Percentiles rank a stretch among this genome's conserved stretches.
These are phyloP conservation scores for Axis porcinus DNA, from an alignment of 2,113 vertebrate genomes.

Conservation along the genomic window DNA sequence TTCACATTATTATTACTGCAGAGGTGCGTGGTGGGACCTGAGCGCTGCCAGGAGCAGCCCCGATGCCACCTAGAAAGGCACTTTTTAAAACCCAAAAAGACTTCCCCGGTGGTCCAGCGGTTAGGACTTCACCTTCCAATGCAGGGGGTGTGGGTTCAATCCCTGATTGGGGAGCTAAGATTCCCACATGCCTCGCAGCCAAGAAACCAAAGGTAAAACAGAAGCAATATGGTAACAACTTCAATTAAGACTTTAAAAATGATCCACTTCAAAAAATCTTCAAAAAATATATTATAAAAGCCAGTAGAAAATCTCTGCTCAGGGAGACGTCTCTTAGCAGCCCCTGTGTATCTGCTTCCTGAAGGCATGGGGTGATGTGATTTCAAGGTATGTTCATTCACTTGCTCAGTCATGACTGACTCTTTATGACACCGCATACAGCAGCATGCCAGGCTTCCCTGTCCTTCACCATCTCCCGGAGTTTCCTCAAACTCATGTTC, in stretches of 20 bases:
- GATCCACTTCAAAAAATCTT: background rate
- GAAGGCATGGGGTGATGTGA: background rate
- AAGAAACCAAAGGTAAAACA: background rate
- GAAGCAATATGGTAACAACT: background rate
- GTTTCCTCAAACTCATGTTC: background rate
- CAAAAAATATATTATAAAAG: background rate
- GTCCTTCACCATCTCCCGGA: background rate
- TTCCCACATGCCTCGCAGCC: background rate
- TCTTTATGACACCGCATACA: background rate
- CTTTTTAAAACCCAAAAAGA: background rate
- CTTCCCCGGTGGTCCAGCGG: background rate
- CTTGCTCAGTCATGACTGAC: background rate
- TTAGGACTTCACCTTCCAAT: background rate
- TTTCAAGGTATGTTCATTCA: background rate
- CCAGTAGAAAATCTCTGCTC: background rate
- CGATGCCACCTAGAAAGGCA: background rate
- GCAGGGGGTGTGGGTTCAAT: rapidly evolving
- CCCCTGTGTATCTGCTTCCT: no score
- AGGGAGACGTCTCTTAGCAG: background rate
- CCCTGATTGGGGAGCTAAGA: background rate
- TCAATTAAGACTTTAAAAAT: background rate
- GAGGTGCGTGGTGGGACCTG: background rate
- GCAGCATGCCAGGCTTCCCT: background rate
- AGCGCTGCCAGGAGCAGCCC: background rate
- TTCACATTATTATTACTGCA: background rate